Evolutionary conservation across 2,888 invertebrate species (phyloP), one percentile per base, ranked within the genome.

Genomic region (Nephrotoma guestfalica): DNA sequence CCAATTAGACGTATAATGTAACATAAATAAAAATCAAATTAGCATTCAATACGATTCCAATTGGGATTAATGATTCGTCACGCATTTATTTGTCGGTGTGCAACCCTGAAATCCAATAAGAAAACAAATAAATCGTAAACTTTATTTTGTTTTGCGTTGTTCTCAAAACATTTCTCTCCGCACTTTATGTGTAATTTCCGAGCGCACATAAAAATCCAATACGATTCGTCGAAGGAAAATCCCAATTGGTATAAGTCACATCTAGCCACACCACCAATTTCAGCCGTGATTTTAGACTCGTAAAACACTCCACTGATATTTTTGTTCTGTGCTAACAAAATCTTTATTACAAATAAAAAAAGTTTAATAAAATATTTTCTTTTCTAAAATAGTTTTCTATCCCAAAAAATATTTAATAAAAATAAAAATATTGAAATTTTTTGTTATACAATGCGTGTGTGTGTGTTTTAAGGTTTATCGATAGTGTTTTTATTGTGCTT

Each of bases 261-360:
- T 71, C 71, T 18, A 11, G 71, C 71, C 71, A 71, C 71, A 71
- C 71, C 9, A 83, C 40, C 40, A 83, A 3, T 30, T 30, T 41
- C 41, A 30, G 0, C 83, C 83, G 83, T 84, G 84, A 41, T 84
- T 84, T 84, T 84, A 84, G 84, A 84, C 71, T 71, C 71, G 71
- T 84, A 41, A 84, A 84, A 41, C 84, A 84, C 83, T 83, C 84
- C 84, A 84, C 42, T 84, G 84, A 84, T 84, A 84, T 84, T 84
- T 71, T 84, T 84, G 42, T 84, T 84, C 84, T 84, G 84, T 84
- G 84, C 84, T 84, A 42, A 84, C 42, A 84, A 84, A 84, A 41
- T 84, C 42, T 84, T 41, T 84, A 84, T 84, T 84, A 84, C 41
- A 84, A 41, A 83, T 41, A 41, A 83, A 83, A 83, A 84, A 84